Evolutionary conservation across 2,113 vertebrate species (phyloP), one percentile per base, ranked within the genome.

Genomic region (Misgurnus anguillicaudatus): DNA sequence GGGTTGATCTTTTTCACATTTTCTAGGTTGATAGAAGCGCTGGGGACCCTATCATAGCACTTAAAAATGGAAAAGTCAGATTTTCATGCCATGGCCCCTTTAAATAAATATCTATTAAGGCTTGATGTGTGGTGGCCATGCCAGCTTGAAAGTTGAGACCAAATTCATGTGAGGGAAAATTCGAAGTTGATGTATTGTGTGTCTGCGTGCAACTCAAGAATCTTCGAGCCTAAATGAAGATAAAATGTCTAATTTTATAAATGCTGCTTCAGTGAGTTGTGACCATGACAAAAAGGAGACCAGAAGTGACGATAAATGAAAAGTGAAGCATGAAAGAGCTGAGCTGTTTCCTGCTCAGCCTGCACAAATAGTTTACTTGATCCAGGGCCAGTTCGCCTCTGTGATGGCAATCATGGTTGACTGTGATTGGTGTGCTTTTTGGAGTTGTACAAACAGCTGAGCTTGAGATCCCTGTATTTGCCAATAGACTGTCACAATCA

Each of bases 361-460:
- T 67, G 41, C 39, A 75, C 71, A 75, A 80, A 80, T 38, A 48
- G 79, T 80, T 66, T 67, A 24, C 61, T 75, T 77, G 82, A 80
- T 71, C 75, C 51, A 53, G 38, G 61, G 66, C 47, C 47, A 71
- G 74, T 82, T 61, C 75, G 24, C 77, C 60, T 67, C 21, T 6
- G 61, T 62, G 45, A 19, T 10, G 19, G 57, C 45, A 80, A 41
- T 76, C 61, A 39, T 48, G 48, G 53, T 14, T 47, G 66, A 71
- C 24, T 41, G 61, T 63, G 57, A 42, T 58, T 63, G 36, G 61
- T 80, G 65, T 61, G 48, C 47, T 24, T 71, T 45, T 39, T 6
- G 36, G 14, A 41, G 36, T 61, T 31, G 67, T 48, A 60, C 41
- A 72, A 24, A 48, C 19, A 57, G 31, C n/a, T 5, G 10, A 66